Evolutionary conservation across 2,113 vertebrate genomes (phyloP).

Genomic region (Entelurus aequoreus): DNA sequence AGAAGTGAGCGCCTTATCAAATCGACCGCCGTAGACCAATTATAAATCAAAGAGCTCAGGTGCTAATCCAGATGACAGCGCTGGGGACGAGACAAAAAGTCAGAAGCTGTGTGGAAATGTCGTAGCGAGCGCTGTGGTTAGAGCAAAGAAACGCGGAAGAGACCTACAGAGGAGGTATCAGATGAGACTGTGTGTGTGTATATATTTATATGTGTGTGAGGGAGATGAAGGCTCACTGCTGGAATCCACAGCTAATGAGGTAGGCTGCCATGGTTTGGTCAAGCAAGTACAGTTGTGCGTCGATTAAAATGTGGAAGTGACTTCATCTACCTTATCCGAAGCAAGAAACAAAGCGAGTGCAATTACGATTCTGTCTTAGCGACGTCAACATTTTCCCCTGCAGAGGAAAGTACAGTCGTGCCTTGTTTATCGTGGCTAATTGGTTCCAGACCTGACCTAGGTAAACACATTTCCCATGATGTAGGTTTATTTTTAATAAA

Average conservation of each 20-base stretch:
- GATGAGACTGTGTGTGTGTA: slow-evolving; percentile 24
- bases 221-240: slow-evolving; percentile 36
- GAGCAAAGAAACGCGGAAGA: slow-evolving; percentile 26
- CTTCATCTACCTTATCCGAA: too few species aligned
- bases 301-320: too few species aligned
- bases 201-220: neutral
- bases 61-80: slow-evolving; percentile 56
- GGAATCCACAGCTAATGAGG: slow-evolving; percentile 56
- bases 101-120: slow-evolving; percentile 38
- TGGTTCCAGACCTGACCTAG: too few species aligned
- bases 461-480: too few species aligned
- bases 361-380: too few species aligned
- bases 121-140: slow-evolving; percentile 31
- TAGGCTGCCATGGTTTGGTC: slow-evolving; percentile 37
- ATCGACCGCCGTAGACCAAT: slow-evolving; percentile 42
- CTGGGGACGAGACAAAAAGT: slow-evolving; percentile 51
- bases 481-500: too few species aligned
- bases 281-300: neutral
- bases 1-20: slow-evolving; percentile 8
- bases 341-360: too few species aligned
- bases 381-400: too few species aligned
- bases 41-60: slow-evolving; percentile 55
- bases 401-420: too few species aligned
- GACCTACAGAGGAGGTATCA: slow-evolving; percentile 35
- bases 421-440: too few species aligned